Conservation (phyloP, 2,797 vertebrate species). For the Helicolenus hilgendorfi region DNA sequence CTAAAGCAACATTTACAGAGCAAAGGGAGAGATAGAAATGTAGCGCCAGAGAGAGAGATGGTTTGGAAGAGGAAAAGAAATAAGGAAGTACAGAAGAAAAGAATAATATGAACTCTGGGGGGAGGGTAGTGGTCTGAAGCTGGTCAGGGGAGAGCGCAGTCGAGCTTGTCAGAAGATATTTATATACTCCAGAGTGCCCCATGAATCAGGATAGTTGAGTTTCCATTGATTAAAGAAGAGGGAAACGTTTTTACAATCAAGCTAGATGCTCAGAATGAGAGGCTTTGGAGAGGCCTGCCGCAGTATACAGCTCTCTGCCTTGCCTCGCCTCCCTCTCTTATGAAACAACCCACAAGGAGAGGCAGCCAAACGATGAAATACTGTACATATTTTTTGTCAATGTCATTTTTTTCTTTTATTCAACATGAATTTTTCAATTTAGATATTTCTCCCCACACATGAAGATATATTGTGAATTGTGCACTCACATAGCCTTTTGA, state of each 20-base stretch:
- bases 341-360: constrained; percentile 28
- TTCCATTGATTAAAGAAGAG: constrained; percentile 91
- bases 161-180: constrained; percentile 86
- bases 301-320: constrained; percentile 44
- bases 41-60: constrained; percentile 13
- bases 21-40: constrained; percentile 24
- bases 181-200: constrained; percentile 84
- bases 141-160: constrained; percentile 58
- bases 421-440: background rate
- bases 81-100: constrained; percentile 39
- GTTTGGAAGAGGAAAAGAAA: constrained; percentile 25
- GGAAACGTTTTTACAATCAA: constrained; percentile 87
- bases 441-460: background rate
- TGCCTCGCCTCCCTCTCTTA: constrained; percentile 30
- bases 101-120: constrained; percentile 11
- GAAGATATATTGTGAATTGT: background rate
- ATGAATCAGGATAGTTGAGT: constrained; percentile 86
- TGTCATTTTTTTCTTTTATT: background rate
- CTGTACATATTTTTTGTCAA: background rate
- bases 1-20: constrained; percentile 54
- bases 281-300: constrained; percentile 66
- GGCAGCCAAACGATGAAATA: constrained; percentile 4
- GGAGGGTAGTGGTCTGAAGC: constrained; percentile 18
- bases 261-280: constrained; percentile 75
- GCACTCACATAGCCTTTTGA: background rate